Evolutionary conservation across 2,797 vertebrate genomes (phyloP).

Genomic region (Intellagama lesueurii): DNA sequence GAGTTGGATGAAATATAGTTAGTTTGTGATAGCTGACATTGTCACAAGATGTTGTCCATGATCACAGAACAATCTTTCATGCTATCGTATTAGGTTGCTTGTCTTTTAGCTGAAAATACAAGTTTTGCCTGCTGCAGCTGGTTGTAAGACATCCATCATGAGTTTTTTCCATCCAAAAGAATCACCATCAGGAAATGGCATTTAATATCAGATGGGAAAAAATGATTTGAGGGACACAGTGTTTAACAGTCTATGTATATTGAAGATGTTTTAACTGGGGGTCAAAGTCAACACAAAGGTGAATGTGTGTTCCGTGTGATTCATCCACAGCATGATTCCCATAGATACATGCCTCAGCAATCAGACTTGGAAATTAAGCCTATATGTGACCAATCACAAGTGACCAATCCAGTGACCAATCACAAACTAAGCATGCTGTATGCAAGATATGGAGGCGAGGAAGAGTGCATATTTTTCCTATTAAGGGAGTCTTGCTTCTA

Average conservation of each 20-base stretch:
- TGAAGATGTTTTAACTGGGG: background rate
- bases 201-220: constrained; percentile 34
- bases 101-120: constrained; percentile 42
- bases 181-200: background rate
- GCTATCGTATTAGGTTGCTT: constrained; percentile 36
- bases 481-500: too few species aligned
- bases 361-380: too few species aligned
- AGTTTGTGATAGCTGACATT: constrained; percentile 54
- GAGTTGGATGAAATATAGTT: constrained; percentile 50
- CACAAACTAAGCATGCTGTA: too few species aligned
- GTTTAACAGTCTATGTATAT: background rate
- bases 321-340: too few species aligned
- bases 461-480: too few species aligned
- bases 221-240: constrained; percentile 38
- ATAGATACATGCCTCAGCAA: too few species aligned
- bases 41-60: constrained; percentile 33
- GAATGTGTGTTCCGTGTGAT: too few species aligned
- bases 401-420: too few species aligned
- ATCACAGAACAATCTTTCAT: constrained; percentile 49
- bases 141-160: constrained; percentile 53
- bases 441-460: too few species aligned
- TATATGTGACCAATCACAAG: too few species aligned
- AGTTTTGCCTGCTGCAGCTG: constrained; percentile 55
- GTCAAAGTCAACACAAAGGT: background rate
- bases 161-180: constrained; percentile 39